Evolutionary conservation across 2,888 invertebrate genomes (phyloP).

Genomic region (Sphinx pinastri): DNA sequence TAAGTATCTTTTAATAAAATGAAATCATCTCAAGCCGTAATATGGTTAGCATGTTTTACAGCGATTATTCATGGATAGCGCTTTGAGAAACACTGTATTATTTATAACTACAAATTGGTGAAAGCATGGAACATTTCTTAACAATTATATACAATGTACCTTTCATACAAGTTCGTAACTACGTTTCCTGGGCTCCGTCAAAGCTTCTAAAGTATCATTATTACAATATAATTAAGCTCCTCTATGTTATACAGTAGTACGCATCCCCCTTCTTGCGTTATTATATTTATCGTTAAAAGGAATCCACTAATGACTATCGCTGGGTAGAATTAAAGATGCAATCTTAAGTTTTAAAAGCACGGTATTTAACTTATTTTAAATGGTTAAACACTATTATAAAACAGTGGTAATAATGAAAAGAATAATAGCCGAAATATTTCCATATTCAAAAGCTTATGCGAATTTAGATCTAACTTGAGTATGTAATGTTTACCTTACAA

Average conservation of each 20-base stretch:
- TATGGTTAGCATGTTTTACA: too few relatives aligned
- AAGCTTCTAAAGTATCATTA: background rate
- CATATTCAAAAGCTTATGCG: background rate
- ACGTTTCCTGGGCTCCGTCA: background rate
- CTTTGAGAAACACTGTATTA: background rate
- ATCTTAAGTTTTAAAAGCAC: too few relatives aligned
- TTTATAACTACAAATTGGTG: background rate
- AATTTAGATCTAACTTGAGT: background rate
- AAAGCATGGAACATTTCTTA: background rate
- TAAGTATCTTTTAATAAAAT: too few relatives aligned
- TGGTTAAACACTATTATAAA: too few relatives aligned
- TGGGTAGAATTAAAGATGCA: too few relatives aligned
- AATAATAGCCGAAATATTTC: background rate
- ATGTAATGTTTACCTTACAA: background rate
- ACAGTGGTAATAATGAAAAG: too few relatives aligned
- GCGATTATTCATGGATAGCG: too few relatives aligned
- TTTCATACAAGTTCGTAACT: background rate
- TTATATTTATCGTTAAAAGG: too few relatives aligned
- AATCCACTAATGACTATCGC: too few relatives aligned
- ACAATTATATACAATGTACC: background rate
- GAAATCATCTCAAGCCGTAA: too few relatives aligned
- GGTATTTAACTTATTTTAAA: too few relatives aligned
- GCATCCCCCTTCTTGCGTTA: background rate
- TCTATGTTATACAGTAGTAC: background rate
- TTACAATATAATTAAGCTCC: background rate